These are phyloP conservation scores for Eurystomus glaucurus DNA, from an alignment of 2,797 vertebrate genomes.

Conservation along the genomic window DNA sequence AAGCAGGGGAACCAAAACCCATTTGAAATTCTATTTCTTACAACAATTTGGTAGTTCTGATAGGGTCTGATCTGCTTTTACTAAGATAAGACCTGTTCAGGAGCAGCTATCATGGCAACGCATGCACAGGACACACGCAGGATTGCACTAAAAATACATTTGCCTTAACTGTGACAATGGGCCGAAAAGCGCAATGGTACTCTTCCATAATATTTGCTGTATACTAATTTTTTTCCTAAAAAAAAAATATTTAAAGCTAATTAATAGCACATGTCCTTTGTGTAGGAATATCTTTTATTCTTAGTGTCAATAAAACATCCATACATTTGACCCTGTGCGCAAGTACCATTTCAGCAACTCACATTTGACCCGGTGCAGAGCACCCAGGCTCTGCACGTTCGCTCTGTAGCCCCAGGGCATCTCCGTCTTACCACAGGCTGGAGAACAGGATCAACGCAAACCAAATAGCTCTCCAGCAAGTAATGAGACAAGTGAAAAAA, in stretches of 20 bases:
- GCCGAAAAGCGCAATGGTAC: background rate
- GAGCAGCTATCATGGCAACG: background rate
- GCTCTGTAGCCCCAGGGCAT: background rate
- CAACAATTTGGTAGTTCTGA: background rate
- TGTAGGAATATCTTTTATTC: background rate
- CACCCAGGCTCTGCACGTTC: background rate
- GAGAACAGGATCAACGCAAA: background rate
- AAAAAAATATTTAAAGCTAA: background rate
- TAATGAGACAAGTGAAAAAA: background rate
- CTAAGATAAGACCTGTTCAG: background rate
- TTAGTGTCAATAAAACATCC: background rate
- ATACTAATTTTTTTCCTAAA: background rate
- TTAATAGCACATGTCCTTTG: background rate
- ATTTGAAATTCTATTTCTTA: conserved; percentile 6
- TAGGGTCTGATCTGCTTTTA: background rate
- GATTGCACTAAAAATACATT: background rate
- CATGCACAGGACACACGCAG: rapidly evolving
- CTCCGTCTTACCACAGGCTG: background rate
- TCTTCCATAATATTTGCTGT: background rate
- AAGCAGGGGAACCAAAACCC: background rate
- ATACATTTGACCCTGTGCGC: background rate
- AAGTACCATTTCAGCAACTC: background rate
- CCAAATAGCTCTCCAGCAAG: background rate
- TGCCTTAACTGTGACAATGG: background rate
- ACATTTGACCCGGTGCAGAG: background rate